Evolutionary conservation across 1,140 invertebrate genomes (phyloP), one percentile per base, ranked within the genome.

Genomic region (Eumaeus atala): DNA sequence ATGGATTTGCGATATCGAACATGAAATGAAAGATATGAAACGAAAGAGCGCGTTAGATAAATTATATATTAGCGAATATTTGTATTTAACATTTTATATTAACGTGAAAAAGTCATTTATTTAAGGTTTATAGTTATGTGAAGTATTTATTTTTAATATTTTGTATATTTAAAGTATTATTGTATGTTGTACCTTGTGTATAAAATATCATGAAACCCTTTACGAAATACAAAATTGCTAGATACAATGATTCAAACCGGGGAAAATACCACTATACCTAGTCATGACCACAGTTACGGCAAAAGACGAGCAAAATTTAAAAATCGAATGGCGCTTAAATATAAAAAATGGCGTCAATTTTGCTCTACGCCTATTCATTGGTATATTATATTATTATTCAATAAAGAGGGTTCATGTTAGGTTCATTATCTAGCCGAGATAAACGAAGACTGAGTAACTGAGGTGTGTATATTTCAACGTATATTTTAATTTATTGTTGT

Each of bases 401-500:
- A 28, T 28, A 28, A 28, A 6, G 21, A 28, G 21, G 21, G 2
- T 28, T 28, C 2, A 28, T 28, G 6, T 28, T 28, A 28, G 2
- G 21, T 28, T 51, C 49, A 59, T 53, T 42, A 14, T 18, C 34
- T 36, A 50, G 49, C 21, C 51, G 18, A 55, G 21, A 2, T 56
- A 53, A 55, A 47, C 55, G 54, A 54, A 64, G 54, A 64, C 54
- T 64, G 61, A 64, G 54, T 37, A 55, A 55, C 35, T 44, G 40
- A 44, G 40, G 40, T 44, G 16, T 51, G 37, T 52, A 58, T 62
- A 42, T 57, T 51, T 37, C 42, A 47, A 47, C 55, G 58, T 57
- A 59, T 59, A 60, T 51, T 40, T 58, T 51, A 58, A 64, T 59
- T 64, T 63, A 56, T 59, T 56, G 57, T 56, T 63, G 34, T 57